A percentile compares a stretch with the other conserved stretches of the same genome.
Conservation (phyloP, 2,797 vertebrate genomes). For the Crax fasciolata region DNA sequence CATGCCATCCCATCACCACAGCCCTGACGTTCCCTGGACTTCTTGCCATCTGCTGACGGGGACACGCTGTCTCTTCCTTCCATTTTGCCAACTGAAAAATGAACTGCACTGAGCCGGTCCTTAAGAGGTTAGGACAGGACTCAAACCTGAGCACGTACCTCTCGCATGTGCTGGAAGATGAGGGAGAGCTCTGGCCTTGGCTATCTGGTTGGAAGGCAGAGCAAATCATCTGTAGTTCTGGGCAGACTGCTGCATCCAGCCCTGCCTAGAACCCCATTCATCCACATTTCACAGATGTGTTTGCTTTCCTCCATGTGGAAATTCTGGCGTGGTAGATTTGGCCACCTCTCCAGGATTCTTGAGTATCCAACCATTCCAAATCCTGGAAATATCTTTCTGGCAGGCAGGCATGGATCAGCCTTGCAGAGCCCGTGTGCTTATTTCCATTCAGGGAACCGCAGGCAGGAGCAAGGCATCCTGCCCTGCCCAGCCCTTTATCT, state of each 20-base stretch:
- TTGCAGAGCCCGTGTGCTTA: slow-evolving; percentile 9
- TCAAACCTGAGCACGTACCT: not conserved
- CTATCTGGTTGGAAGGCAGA: not conserved
- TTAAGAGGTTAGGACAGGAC: not conserved
- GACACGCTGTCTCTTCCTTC: not conserved
- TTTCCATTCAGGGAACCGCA: slow-evolving; percentile 53
- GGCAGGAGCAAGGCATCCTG: slow-evolving; percentile 3
- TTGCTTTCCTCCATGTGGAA: slow-evolving; percentile 42
- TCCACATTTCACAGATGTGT: not conserved
- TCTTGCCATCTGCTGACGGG: slow-evolving; percentile 19
- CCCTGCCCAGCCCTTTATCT: not conserved
- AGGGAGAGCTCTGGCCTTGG: not conserved
- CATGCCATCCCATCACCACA: not conserved
- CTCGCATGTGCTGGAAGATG: not conserved
- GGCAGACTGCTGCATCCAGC: not conserved
- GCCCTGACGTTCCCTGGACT: not conserved
- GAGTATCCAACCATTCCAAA: slow-evolving; percentile 51
- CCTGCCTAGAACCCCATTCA: slow-evolving; percentile 23
- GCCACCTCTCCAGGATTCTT: slow-evolving; percentile 36
- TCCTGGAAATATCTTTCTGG: slow-evolving; percentile 68
- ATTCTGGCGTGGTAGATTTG: slow-evolving; percentile 57
- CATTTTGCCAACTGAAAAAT: not conserved
- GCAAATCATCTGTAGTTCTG: slow-evolving; percentile 33
- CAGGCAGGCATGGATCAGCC: slow-evolving; percentile 27
- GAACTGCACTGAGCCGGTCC: not conserved